Conservation (phyloP, 2,797 vertebrate species). For the Tenualosa thibaudeaui region DNA sequence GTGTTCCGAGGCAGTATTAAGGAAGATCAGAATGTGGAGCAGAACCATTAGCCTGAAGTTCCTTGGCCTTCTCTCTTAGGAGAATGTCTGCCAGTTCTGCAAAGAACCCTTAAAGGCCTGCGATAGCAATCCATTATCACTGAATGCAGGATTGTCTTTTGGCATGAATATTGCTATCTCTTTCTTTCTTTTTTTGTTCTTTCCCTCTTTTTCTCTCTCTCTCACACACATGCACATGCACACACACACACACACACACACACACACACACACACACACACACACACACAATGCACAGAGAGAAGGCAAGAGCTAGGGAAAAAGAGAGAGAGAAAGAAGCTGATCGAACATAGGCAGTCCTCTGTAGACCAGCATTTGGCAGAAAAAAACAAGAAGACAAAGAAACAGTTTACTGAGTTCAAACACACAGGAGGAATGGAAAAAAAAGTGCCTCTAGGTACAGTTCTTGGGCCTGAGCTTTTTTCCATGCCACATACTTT, state of each 20-base stretch:
- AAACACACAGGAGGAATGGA: neutral
- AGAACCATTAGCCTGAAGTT: neutral
- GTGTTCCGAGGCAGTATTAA: neutral
- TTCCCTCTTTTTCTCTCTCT: neutral
- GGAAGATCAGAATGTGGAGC: neutral
- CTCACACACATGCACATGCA: neutral
- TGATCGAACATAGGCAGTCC: neutral
- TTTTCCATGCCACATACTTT: neutral
- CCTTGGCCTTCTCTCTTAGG: neutral
- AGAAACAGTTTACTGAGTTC: neutral
- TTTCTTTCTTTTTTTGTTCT: neutral
- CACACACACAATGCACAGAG: neutral
- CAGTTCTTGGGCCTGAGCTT: neutral
- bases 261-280: neutral
- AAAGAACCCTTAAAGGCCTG: neutral
- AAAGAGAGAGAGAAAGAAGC: neutral
- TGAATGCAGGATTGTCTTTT: neutral
- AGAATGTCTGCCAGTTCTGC: neutral
- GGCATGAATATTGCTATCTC: neutral
- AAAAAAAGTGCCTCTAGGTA: slow-evolving; percentile 3
- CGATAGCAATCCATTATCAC: neutral
- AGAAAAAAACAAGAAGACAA: neutral
- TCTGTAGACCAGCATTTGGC: neutral
- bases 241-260: neutral
- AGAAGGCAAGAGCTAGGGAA: neutral